These are phyloP conservation scores for Cryptotermes secundus DNA, from an alignment of 1,140 invertebrate genomes.

Conservation along the genomic window DNA sequence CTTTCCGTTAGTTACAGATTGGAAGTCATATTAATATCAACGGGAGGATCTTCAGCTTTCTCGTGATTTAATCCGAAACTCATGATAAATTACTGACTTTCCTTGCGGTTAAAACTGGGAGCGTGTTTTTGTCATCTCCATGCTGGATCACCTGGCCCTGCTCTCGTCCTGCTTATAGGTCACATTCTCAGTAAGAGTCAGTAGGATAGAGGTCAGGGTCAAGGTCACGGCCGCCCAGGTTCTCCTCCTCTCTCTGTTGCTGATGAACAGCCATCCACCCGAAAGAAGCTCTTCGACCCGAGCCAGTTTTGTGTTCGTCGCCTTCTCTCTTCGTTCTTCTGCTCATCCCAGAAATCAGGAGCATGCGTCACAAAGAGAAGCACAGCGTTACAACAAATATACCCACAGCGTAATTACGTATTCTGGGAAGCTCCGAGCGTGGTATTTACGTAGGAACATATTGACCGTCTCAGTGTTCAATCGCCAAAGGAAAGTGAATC, in stretches of 20 bases:
- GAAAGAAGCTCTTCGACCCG: not conserved
- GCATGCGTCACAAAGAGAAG: not conserved
- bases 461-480: not conserved
- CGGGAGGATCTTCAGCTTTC: too few species aligned
- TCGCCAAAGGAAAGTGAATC: not conserved
- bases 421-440: not conserved
- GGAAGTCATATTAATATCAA: too few species aligned
- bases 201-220: constrained; percentile 3
- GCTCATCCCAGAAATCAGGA: not conserved
- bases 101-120: too few species aligned
- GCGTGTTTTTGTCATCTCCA: not conserved
- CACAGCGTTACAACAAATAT: not conserved
- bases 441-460: not conserved
- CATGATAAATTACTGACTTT: too few species aligned
- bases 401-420: not conserved
- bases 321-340: too few species aligned
- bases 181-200: constrained; percentile 1
- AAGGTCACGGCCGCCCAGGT: not conserved
- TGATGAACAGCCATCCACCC: not conserved
- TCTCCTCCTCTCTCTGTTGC: not conserved
- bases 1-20: too few species aligned
- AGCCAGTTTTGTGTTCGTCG: not conserved
- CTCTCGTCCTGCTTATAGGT: not conserved
- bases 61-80: too few species aligned
- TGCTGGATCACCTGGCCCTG: not conserved